Percentiles rank a stretch among this genome's conserved stretches.
Conservation (phyloP, 2,888 invertebrate species). For the Drosophila picticornis region DNA sequence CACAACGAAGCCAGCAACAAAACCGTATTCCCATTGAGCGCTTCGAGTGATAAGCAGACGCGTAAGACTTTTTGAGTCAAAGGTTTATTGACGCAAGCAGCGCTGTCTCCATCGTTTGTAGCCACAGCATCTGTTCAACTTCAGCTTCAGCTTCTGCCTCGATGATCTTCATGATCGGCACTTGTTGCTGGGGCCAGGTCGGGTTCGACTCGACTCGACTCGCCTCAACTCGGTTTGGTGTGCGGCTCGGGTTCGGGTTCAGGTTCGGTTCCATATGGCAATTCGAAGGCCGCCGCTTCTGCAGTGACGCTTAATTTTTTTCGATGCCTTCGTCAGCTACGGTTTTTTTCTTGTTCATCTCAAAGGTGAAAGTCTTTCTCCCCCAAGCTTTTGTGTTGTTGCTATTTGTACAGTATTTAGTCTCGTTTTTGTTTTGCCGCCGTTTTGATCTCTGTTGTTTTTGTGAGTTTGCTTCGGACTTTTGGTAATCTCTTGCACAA, state of each 20-base stretch:
- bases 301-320: conserved; percentile 19
- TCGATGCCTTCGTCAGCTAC: conserved; percentile 31
- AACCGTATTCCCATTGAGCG: conserved; percentile 47
- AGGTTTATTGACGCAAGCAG: conserved; percentile 74
- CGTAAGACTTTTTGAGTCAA: conserved; percentile 68
- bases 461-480: conserved; percentile 44
- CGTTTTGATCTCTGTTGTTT: conserved; percentile 65
- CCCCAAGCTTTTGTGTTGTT: conserved; percentile 69
- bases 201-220: conserved; percentile 37
- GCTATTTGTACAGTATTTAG: conserved; percentile 67
- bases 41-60: conserved; percentile 60
- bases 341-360: conserved; percentile 47
- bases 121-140: conserved; percentile 29
- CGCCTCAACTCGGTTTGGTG: conserved; percentile 22
- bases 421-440: conserved; percentile 52
- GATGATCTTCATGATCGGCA: conserved; percentile 55
- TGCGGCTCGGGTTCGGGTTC: conserved; percentile 46
- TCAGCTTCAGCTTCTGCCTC: conserved; percentile 21
- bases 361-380: conserved; percentile 82
- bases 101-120: conserved; percentile 28
- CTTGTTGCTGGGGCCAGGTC: conserved; percentile 57
- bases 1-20: conserved; percentile 38
- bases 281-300: conserved; percentile 72
- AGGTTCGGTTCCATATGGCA: conserved; percentile 57
- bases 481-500: conserved; percentile 54